Base-by-base conservation (phyloP, 1,140 invertebrate genomes). In the Drosophila fuyamai region DNA sequence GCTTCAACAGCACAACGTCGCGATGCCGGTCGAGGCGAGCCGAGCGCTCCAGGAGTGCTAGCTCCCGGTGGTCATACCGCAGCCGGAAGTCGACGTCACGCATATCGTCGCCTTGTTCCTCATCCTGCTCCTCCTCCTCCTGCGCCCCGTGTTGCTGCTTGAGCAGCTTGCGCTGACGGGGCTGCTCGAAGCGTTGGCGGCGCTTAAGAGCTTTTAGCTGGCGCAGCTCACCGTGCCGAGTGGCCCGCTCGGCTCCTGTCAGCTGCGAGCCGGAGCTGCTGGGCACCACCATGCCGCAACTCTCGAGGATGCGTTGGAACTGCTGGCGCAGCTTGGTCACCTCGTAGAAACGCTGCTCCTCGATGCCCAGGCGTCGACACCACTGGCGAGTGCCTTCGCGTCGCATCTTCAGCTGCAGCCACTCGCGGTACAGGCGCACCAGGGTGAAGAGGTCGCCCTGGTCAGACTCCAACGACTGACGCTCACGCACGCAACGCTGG, bases 321-420 rank as follows among this genome's bases (percentile, higher is more conserved):
- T 99, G 98, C 40, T 95, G 93, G 36, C 98, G 94, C 4, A 99
- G 93, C 94, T 99, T 99, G 0, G 96, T 98, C 83, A 98, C 96
- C 93, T 99, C 98, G 89, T 99, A 99, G 92, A 99, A 97, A 7
- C 98, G 94, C 92, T 99, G 98, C 90, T 99, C 98, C 93, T 99
- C 98, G 4, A 99, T 93, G 5, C 97, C 98, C 66, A 97, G 93
- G 62, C 96, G 94, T 78, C 94, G 95, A 81, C 98, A 98, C 98
- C 98, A 99, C 74, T 95, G 95, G 55, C 95, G 94, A 0, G 94
- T 93, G 27, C 93, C 94, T 16, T 93, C 89, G 7, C 92, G 85
- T 1, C 82, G 66, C 44, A 79, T 56, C 90, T 98, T 98, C 12
- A 97, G 94, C 80, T 95, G 94, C 16, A 99, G 93, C 98, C 98